A percentile compares a stretch with the other conserved stretches of the same genome.
Evolutionary conservation across 2,797 vertebrate species (phyloP).

Genomic region (Cossypha polioptera): DNA sequence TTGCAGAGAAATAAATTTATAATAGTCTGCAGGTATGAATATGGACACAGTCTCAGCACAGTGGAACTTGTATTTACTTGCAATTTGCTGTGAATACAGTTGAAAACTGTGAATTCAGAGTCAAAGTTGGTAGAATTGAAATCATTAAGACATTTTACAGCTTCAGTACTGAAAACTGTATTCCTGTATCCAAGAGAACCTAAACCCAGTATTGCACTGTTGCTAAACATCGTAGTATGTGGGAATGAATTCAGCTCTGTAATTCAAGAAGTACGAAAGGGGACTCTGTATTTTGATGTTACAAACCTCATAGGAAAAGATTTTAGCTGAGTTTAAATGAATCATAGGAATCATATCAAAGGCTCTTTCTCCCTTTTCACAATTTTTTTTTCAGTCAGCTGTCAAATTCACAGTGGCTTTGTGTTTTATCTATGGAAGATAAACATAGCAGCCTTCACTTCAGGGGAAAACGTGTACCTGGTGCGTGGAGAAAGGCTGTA

Average conservation of each 20-base stretch:
- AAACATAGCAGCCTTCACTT: background rate
- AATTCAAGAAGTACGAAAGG: background rate
- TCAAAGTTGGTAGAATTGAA: background rate
- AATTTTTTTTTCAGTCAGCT: background rate
- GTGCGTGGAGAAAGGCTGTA: background rate
- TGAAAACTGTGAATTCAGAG: background rate
- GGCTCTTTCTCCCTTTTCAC: background rate
- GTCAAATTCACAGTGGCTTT: background rate
- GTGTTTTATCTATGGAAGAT: background rate
- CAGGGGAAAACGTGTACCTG: background rate
- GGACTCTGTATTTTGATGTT: background rate
- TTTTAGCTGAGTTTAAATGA: background rate
- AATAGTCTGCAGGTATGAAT: background rate
- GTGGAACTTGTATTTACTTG: background rate
- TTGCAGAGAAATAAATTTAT: background rate
- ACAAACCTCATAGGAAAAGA: background rate
- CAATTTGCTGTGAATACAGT: background rate
- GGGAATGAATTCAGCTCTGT: background rate
- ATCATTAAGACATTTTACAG: no score
- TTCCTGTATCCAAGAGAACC: background rate
- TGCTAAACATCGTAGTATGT: background rate
- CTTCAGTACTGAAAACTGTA: no score
- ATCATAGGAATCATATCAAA: background rate
- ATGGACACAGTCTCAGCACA: background rate
- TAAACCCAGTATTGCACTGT: background rate